Percentiles rank a stretch among this genome's conserved stretches.
Evolutionary conservation across 2,888 invertebrate species (phyloP).

Genomic region (Zygothrica quintamaculata): DNA sequence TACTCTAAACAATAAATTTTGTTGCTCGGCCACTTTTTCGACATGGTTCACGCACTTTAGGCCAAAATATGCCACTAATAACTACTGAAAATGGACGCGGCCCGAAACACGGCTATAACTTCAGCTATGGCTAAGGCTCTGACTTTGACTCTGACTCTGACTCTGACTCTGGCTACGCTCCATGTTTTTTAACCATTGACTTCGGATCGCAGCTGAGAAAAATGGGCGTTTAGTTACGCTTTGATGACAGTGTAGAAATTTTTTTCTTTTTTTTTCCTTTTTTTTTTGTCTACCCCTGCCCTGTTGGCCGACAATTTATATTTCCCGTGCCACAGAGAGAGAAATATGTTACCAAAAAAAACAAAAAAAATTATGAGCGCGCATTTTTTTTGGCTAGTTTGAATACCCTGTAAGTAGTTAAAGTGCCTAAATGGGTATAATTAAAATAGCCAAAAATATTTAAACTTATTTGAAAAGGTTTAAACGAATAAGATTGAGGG

Average conservation of each 20-base stretch:
- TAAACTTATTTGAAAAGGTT: too few species aligned
- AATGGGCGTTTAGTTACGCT: conserved; percentile 84
- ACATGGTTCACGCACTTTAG: conserved; percentile 82
- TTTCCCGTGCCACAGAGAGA: conserved; percentile 63
- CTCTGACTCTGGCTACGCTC: conserved; percentile 24
- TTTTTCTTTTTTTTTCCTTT: too few species aligned
- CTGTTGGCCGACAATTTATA: conserved; percentile 64
- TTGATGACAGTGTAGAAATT: conserved; percentile 83
- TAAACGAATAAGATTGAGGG: too few species aligned
- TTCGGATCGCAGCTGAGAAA: conserved; percentile 64
- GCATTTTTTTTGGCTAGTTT: conserved; percentile 50
- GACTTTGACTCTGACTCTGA: too few species aligned
- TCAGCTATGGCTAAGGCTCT: neutral
- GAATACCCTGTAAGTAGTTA: neutral
- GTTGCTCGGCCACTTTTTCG: conserved; percentile 66
- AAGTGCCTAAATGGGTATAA: neutral
- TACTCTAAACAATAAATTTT: conserved; percentile 75
- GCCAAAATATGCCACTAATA: conserved; percentile 81
- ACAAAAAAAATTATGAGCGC: conserved; percentile 59
- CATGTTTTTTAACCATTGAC: conserved; percentile 24
- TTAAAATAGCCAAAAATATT: too few species aligned
- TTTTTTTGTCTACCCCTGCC: conserved; percentile 27
- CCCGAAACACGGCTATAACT: conserved; percentile 23
- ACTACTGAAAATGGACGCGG: conserved; percentile 76
- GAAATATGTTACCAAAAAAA: conserved; percentile 38